Conservation (phyloP, 1,140 invertebrate species). For the Meloidogyne hapla region DNA sequence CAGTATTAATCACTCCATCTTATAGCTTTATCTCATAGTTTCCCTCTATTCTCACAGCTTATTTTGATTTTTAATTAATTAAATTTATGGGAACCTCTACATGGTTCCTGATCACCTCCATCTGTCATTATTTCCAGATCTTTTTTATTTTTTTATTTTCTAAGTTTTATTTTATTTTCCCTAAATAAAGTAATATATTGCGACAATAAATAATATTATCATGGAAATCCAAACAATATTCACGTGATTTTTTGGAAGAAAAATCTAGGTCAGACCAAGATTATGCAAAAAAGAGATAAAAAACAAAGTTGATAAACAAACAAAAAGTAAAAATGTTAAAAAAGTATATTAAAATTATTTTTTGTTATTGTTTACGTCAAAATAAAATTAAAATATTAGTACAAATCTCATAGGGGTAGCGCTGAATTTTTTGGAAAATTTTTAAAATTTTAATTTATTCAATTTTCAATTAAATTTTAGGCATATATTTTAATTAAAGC, state of each 20-base stretch:
- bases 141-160: too few species aligned
- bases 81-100: too few species aligned
- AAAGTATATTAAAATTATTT: too few species aligned
- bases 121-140: too few species aligned
- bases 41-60: too few species aligned
- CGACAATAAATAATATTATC: neutral
- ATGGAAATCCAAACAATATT: neutral
- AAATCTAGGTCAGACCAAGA: slow-evolving; percentile 5
- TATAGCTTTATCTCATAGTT: too few species aligned
- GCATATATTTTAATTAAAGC: neutral
- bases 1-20: too few species aligned
- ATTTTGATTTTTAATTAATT: too few species aligned
- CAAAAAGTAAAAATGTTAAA: neutral
- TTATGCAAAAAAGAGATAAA: neutral
- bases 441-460: neutral
- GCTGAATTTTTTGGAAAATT: too few species aligned
- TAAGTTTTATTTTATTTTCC: neutral
- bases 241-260: neutral
- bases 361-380: neutral
- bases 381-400: too few species aligned
- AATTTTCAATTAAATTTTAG: neutral
- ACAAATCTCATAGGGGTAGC: too few species aligned
- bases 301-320: neutral
- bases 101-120: too few species aligned
- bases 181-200: neutral